Evolutionary conservation across 2,797 vertebrate genomes (phyloP).

Genomic region (Tadarida brasiliensis): DNA sequence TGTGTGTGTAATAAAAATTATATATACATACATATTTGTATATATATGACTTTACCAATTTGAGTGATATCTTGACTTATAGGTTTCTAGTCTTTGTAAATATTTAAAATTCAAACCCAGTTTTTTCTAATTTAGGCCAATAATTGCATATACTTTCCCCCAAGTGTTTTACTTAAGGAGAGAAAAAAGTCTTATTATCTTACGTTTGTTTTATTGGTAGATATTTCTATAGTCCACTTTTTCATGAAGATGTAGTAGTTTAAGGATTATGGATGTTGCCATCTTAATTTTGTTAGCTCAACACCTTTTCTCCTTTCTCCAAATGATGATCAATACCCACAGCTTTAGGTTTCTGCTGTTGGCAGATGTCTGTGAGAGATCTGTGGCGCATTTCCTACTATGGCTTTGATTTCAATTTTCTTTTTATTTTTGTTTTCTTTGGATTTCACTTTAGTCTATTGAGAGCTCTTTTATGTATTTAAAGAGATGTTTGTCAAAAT

Average conservation of each 20-base stretch:
- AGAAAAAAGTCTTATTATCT: neutral
- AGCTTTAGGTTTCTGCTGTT: neutral
- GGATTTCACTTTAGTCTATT: neutral
- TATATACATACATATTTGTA: too few species aligned
- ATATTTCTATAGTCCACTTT: neutral
- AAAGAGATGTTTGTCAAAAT: neutral
- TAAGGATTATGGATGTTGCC: neutral
- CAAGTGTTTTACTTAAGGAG: neutral
- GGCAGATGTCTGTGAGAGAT: neutral
- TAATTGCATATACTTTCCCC: neutral
- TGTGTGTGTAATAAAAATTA: too few species aligned
- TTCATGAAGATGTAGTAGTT: neutral
- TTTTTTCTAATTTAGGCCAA: neutral
- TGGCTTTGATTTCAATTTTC: neutral
- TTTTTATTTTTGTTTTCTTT: neutral
- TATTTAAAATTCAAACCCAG: neutral
- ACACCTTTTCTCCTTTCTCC: neutral
- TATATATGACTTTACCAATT: neutral
- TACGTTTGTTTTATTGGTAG: neutral
- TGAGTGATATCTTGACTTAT: neutral
- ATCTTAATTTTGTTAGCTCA: neutral
- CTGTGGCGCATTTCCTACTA: neutral
- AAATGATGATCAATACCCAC: neutral
- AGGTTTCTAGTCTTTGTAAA: neutral
- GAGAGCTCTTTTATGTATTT: neutral